Evolutionary conservation across 2,888 invertebrate species (phyloP).

Genomic region (Drosophila falleni): DNA sequence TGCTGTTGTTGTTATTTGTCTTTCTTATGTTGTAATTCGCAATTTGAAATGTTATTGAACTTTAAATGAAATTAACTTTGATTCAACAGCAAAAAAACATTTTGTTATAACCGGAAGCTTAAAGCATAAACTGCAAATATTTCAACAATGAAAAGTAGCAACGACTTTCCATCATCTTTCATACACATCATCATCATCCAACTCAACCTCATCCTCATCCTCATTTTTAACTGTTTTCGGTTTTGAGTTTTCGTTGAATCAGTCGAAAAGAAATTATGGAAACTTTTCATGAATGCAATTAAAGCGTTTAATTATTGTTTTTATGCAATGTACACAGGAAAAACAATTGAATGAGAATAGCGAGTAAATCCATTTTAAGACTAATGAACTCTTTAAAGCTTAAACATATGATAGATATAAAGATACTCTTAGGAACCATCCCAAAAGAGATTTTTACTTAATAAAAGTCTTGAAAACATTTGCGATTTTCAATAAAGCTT

Average conservation of each 20-base stretch:
- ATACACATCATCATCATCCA: conserved; percentile 27
- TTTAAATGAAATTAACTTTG: conserved; percentile 73
- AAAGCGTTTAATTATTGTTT: conserved; percentile 17
- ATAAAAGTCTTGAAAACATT: no score
- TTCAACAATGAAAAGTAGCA: conserved; percentile 63
- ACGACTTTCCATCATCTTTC: conserved; percentile 67
- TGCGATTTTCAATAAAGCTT: no score
- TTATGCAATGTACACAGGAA: conserved; percentile 1
- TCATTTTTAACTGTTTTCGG: conserved; percentile 12
- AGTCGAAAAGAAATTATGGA: conserved; percentile 14
- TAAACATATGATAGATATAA: background rate
- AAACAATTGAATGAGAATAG: conserved; percentile 1
- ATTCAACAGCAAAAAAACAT: conserved; percentile 60
- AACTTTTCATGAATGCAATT: conserved; percentile 27
- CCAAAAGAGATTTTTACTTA: no score
- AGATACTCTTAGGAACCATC: background rate
- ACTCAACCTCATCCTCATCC: conserved; percentile 15
- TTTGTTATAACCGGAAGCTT: conserved; percentile 67
- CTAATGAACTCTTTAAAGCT: background rate
- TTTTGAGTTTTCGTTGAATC: conserved; percentile 19
- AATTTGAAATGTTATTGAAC: conserved; percentile 83
- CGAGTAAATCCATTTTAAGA: background rate
- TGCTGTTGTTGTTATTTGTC: conserved; percentile 20
- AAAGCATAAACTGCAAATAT: conserved; percentile 42
- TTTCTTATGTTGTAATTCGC: conserved; percentile 68